Percentiles rank a stretch among this genome's conserved stretches.
These are phyloP conservation scores for Anodontia alba DNA, from an alignment of 2,888 invertebrate genomes.

Conservation along the genomic window DNA sequence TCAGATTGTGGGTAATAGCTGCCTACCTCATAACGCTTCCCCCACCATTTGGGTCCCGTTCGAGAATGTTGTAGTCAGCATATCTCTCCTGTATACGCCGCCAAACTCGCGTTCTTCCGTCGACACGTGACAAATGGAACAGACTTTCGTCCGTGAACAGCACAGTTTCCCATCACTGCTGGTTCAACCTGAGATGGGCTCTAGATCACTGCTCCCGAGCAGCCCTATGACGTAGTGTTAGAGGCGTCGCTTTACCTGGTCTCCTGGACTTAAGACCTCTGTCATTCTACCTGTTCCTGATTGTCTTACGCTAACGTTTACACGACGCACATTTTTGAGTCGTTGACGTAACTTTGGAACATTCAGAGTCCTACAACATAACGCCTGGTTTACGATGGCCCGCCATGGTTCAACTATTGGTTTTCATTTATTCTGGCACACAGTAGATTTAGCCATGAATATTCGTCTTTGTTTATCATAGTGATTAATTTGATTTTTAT, in stretches of 20 bases:
- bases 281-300: not conserved
- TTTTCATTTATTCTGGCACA: no score
- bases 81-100: not conserved
- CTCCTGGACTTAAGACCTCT: not conserved
- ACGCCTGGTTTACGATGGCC: no score
- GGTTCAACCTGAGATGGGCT: not conserved
- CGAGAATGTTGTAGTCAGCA: conserved; percentile 18
- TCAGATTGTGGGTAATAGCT: conserved; percentile 11
- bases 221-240: not conserved
- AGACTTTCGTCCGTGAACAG: conserved; percentile 2
- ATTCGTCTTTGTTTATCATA: no score
- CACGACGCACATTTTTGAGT: no score
- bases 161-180: not conserved
- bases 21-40: not conserved
- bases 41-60: conserved; percentile 4
- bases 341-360: no score
- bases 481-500: no score
- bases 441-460: no score
- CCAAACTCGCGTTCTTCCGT: not conserved
- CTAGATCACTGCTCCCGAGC: not conserved
- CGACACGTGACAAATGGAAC: not conserved
- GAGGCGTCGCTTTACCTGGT: not conserved
- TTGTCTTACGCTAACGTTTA: not conserved
- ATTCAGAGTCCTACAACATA: no score
- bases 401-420: no score